These are phyloP conservation scores for Oryzias javanicus DNA, from an alignment of 2,113 vertebrate genomes.

Conservation along the genomic window DNA sequence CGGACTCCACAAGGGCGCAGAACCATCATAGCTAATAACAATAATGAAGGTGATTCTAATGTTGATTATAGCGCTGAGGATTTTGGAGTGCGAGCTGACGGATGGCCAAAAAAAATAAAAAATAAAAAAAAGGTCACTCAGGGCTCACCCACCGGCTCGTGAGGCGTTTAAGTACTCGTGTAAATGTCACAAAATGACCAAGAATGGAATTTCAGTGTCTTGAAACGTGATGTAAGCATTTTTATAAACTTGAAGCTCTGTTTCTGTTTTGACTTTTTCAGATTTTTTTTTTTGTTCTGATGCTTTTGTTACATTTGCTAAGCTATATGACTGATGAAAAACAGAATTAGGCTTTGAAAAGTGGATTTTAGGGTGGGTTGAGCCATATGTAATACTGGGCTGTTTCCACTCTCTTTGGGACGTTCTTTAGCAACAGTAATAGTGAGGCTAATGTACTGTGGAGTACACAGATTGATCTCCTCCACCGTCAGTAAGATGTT, in stretches of 20 bases:
- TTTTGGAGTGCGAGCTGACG: constrained; percentile 34
- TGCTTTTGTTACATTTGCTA: constrained; percentile 47
- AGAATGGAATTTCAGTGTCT: constrained; percentile 47
- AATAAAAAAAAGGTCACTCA: constrained; percentile 8
- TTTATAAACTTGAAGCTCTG: constrained; percentile 72
- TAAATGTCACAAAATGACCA: constrained; percentile 47
- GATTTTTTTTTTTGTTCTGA: constrained; percentile 22
- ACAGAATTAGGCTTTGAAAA: background rate
- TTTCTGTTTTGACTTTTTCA: constrained; percentile 35
- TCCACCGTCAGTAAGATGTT: background rate
- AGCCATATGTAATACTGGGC: constrained; percentile 57
- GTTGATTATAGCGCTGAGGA: constrained; percentile 19
- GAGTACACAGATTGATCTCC: too few relatives aligned
- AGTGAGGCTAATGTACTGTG: background rate
- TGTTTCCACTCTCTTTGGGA: constrained; percentile 26
- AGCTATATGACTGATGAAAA: constrained; percentile 49
- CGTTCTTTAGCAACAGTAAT: constrained; percentile 1
- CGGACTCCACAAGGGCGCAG: constrained; percentile 51
- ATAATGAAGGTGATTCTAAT: constrained; percentile 42
- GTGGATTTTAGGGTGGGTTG: constrained; percentile 14
- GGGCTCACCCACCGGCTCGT: constrained; percentile 35
- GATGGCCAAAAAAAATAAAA: constrained; percentile 1
- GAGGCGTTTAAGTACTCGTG: constrained; percentile 49
- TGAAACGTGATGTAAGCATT: constrained; percentile 64
- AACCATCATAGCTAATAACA: constrained; percentile 57